These are phyloP conservation scores for Zeus faber DNA, from an alignment of 2,113 vertebrate species.

Conservation along the genomic window DNA sequence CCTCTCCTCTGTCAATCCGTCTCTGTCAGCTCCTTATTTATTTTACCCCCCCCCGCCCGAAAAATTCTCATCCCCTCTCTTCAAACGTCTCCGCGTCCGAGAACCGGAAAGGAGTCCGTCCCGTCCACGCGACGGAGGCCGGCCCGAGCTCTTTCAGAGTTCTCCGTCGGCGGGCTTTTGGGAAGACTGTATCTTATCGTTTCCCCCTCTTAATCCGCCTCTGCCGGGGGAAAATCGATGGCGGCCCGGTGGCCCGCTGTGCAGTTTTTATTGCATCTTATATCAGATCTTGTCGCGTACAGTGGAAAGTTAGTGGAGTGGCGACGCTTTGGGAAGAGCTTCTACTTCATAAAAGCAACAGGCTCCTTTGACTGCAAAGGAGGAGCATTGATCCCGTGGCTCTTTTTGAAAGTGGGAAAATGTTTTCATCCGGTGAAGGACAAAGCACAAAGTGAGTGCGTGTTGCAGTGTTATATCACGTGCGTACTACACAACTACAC, in stretches of 20 bases:
- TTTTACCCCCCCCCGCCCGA: too few species aligned
- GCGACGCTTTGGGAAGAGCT: slow-evolving; percentile 36
- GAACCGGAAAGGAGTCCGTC: neutral
- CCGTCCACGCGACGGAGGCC: slow-evolving; percentile 10
- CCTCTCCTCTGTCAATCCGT: slow-evolving; percentile 1
- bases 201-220: slow-evolving; percentile 61
- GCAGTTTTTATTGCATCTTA: slow-evolving; percentile 68
- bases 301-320: slow-evolving; percentile 37
- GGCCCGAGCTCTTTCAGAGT: slow-evolving; percentile 41
- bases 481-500: too few species aligned
- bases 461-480: slow-evolving; percentile 30
- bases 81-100: neutral
- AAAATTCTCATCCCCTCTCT: neutral
- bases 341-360: slow-evolving; percentile 63
- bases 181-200: slow-evolving; percentile 46
- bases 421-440: slow-evolving; percentile 5
- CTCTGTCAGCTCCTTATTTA: neutral
- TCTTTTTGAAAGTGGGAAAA: slow-evolving; percentile 31
- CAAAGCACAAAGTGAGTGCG: neutral
- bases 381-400: slow-evolving; percentile 50
- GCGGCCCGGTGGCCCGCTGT: slow-evolving; percentile 57
- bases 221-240: slow-evolving; percentile 61
- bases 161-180: slow-evolving; percentile 48
- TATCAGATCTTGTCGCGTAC: slow-evolving; percentile 53
- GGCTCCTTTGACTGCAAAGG: slow-evolving; percentile 53